Evolutionary conservation across 2,797 vertebrate species (phyloP).

Genomic region (Tenualosa thibaudeaui): DNA sequence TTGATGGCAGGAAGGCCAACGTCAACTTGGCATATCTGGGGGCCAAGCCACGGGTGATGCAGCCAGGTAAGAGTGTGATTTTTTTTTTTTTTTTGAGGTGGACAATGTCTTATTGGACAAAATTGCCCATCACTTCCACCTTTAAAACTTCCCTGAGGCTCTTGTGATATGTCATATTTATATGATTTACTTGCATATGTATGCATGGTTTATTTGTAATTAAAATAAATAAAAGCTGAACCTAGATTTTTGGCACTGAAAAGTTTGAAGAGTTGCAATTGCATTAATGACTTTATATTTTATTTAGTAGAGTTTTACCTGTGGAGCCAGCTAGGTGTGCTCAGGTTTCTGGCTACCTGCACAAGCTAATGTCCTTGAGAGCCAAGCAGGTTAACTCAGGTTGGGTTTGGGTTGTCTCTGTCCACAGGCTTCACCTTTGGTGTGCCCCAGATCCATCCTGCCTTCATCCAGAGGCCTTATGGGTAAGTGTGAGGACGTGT

Average conservation of each 20-base stretch:
- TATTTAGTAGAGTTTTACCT: background rate
- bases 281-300: constrained; percentile 9
- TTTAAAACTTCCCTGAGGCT: background rate
- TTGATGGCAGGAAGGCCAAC: constrained; percentile 97
- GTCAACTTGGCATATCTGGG: constrained; percentile 98
- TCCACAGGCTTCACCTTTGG: constrained; percentile 94
- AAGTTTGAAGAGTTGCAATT: background rate
- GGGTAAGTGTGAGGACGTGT: constrained; percentile 83
- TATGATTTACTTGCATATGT: too few species aligned
- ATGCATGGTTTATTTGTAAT: background rate
- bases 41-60: constrained; percentile 97
- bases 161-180: background rate
- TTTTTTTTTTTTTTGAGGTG: background rate
- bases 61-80: constrained; percentile 82
- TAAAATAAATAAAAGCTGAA: background rate
- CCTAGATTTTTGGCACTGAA: background rate
- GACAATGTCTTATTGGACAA: background rate
- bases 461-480: constrained; percentile 98
- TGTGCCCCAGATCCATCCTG: constrained; percentile 97
- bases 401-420: constrained; percentile 31
- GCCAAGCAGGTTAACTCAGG: background rate
- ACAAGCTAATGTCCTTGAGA: background rate
- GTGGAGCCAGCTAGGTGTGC: background rate
- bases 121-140: background rate
- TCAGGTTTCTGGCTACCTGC: background rate